Conservation (phyloP, 2,888 invertebrate species). For the Phaonia tiefii region DNA sequence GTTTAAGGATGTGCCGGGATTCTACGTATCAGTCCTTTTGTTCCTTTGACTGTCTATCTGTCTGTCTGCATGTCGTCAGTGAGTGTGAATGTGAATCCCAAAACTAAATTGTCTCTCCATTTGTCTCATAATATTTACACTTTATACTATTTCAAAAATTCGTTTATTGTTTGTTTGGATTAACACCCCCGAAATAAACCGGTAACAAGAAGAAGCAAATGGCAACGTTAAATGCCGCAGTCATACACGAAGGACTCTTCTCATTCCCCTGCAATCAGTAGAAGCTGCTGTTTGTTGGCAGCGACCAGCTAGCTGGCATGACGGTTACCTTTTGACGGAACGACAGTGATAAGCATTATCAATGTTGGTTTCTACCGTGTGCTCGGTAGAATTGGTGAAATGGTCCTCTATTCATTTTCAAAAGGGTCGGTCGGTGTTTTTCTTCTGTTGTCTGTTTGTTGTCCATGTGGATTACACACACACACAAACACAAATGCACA, state of each 20-base stretch:
- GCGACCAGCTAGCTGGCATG: neutral
- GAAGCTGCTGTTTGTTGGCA: neutral
- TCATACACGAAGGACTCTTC: neutral
- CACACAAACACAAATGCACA: no score
- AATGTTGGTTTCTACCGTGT: slow-evolving; percentile 11
- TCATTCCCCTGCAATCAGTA: no score
- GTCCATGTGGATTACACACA: neutral
- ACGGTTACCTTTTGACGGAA: neutral
- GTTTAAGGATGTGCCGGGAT: neutral
- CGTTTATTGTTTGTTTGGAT: slow-evolving; percentile 65
- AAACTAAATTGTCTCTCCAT: slow-evolving; percentile 55
- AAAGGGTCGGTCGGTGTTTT: neutral
- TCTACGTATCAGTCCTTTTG: neutral
- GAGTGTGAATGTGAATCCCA: slow-evolving; percentile 8
- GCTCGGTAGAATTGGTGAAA: neutral
- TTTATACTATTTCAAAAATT: slow-evolving; percentile 61
- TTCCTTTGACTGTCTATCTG: neutral
- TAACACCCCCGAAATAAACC: slow-evolving; percentile 55
- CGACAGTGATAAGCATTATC: slow-evolving; percentile 52
- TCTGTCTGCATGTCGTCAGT: neutral
- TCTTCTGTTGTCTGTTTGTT: slow-evolving; percentile 10
- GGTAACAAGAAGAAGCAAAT: slow-evolving; percentile 28
- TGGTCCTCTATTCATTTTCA: neutral
- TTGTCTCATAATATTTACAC: slow-evolving; percentile 65
- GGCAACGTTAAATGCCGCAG: neutral